Conservation (phyloP, 23 tunicate species). For the Ciona savignyi region DNA sequence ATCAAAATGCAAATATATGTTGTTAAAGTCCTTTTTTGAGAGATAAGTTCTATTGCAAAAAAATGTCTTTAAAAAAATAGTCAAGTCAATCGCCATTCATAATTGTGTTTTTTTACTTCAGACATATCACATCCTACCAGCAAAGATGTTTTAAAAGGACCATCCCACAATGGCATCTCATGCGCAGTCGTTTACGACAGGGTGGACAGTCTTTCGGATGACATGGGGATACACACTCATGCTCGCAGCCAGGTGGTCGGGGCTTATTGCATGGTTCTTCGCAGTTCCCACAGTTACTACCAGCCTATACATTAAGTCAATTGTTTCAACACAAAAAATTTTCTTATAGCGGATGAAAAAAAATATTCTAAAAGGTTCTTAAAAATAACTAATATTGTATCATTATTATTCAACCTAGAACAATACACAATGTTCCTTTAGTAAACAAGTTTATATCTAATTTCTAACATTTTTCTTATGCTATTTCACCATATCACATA, state of each 20-base stretch:
- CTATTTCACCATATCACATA: neutral
- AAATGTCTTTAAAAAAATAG: too few species aligned
- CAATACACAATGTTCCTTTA: too few species aligned
- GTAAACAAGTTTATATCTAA: neutral
- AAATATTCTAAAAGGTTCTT: neutral
- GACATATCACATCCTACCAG: conserved; percentile 60
- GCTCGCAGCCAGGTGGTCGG: conserved; percentile 69
- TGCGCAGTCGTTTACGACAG: conserved; percentile 41
- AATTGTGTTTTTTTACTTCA: too few species aligned
- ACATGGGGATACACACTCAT: conserved; percentile 49
- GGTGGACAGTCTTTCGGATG: conserved; percentile 73
- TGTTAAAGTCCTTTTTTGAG: too few species aligned
- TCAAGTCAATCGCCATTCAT: too few species aligned
- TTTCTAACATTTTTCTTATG: neutral
- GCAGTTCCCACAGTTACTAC: conserved; percentile 41
- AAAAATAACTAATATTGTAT: too few species aligned
- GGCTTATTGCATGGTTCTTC: conserved; percentile 60
- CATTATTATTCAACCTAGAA: too few species aligned
- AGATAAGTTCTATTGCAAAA: too few species aligned
- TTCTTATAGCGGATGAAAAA: conserved; percentile 3
- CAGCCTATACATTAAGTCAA: conserved; percentile 32
- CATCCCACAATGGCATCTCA: conserved; percentile 58
- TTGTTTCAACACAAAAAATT: neutral
- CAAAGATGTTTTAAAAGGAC: conserved; percentile 40
- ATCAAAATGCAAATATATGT: too few species aligned